A percentile compares a stretch with the other conserved stretches of the same genome.
phyloP scores from a whole-genome alignment of 2,797 vertebrate species.

The Chaetodon trifasciatus region DNA sequence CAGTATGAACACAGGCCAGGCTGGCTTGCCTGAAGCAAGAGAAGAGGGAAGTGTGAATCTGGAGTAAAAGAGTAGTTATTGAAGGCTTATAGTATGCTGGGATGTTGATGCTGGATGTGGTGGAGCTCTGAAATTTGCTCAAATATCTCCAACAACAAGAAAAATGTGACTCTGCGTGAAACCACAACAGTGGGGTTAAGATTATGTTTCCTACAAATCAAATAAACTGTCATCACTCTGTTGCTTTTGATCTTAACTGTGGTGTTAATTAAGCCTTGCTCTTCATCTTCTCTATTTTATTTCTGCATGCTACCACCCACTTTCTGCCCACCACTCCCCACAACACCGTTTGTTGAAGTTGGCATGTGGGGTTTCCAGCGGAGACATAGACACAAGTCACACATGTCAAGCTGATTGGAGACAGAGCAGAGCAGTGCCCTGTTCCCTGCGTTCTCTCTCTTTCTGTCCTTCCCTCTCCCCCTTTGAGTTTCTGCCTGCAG shows the following conservation, averaged over 20 bases:
- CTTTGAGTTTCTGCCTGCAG: conserved; percentile 66
- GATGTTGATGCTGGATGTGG: conserved; percentile 22
- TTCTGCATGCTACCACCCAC: conserved; percentile 27
- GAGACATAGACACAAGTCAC: conserved; percentile 64
- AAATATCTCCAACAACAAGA: background rate
- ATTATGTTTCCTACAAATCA: background rate
- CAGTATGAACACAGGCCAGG: conserved; percentile 56
- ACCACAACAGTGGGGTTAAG: background rate
- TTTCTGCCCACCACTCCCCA: conserved; percentile 64
- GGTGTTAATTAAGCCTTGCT: conserved; percentile 25
- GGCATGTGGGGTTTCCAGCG: conserved; percentile 60
- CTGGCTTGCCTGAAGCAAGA: conserved; percentile 21
- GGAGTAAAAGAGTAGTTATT: conserved; percentile 16
- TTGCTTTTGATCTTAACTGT: conserved; percentile 21
- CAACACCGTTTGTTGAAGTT: conserved; percentile 58
- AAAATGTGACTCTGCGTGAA: conserved; percentile 7
- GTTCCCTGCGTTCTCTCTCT: conserved; percentile 39
- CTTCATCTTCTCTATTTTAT: conserved; percentile 15
- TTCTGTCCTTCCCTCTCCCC: conserved; percentile 22
- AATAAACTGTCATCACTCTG: conserved; percentile 1
- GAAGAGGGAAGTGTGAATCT: conserved; percentile 44
- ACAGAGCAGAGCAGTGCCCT: conserved; percentile 59
- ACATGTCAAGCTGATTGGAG: conserved; percentile 75
- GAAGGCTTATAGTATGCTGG: conserved; percentile 13
- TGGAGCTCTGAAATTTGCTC: conserved; percentile 3